Base-by-base conservation (phyloP, 2,888 invertebrate species). In the Urechis unicinctus region DNA sequence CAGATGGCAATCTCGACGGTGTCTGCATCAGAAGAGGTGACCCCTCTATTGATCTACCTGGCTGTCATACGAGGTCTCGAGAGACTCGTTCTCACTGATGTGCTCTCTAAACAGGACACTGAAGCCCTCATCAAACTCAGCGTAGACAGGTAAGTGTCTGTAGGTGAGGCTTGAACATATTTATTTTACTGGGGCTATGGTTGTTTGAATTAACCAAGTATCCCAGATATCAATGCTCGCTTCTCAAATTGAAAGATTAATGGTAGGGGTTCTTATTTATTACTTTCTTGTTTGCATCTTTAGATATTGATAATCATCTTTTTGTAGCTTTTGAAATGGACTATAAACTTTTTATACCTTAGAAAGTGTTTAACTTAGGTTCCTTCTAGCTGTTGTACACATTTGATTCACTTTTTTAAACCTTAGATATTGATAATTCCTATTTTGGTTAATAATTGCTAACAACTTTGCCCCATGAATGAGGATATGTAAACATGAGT, bases 51-150 rank as follows among this genome's bases (percentile, higher is more conserved):
- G 3, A 68, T 73, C 22, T 75, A 74, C 61, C 61, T 73, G 47
- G 64, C 69, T 17, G 70, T 80, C 21, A 60, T 81, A 62, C 72
- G 85, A 83, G 88, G 88, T 41, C 78, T 89, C 58, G 88, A 89
- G 77, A 78, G 88, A 65, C 79, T 89, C 55, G 82, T 88, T 52
- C 67, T 80, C 29, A 71, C 77, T 1, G 75, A 75, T 57, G 70
- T 69, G 3, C 60, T 74, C 26, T 65, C 68, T 1, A 57, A 62
- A 31, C 61, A 65, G 31, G 74, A 74, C 59, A 66, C 68, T 9
- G 74, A 74, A 49, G 59, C 67, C 29, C 70, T 77, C 31, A 67
- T 74, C 52, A 77, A 75, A 61, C 67, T 77, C 58, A 71, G 75
- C 63, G 69, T 75, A 54, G 71, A 77, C 62, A 75, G 76, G 77